Evolutionary conservation across 2,113 vertebrate species (phyloP).

Genomic region (Rhinolophus sinicus): DNA sequence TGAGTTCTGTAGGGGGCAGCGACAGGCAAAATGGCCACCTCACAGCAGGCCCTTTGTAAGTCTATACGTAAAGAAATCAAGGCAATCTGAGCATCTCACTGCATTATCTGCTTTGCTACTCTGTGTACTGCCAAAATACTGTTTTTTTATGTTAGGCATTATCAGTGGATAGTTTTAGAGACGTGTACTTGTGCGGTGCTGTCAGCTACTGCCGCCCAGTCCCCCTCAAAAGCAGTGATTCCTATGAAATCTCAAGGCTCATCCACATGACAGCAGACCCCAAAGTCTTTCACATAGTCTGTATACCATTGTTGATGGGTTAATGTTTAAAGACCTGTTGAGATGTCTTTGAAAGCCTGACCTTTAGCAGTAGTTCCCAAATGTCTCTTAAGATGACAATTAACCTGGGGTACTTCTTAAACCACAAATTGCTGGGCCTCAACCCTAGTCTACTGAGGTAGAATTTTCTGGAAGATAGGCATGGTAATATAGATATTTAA

Average conservation of each 20-base stretch:
- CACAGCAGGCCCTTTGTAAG: neutral
- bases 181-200: neutral
- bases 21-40: neutral
- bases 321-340: neutral
- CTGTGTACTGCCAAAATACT: rapidly evolving
- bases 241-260: neutral
- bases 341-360: neutral
- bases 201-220: neutral
- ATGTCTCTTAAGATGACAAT: neutral
- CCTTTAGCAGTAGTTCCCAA: neutral
- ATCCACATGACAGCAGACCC: neutral
- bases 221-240: neutral
- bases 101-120: neutral
- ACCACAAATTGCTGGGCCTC: neutral
- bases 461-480: neutral
- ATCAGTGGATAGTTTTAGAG: neutral
- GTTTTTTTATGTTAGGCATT: neutral
- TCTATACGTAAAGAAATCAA: neutral
- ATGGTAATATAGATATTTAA: neutral
- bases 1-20: neutral
- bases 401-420: neutral
- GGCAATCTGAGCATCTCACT: neutral
- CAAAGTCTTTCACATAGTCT: neutral
- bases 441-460: neutral
- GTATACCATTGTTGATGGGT: neutral